Conservation (phyloP, 2,888 invertebrate genomes). For the Dermolepida albohirtum region DNA sequence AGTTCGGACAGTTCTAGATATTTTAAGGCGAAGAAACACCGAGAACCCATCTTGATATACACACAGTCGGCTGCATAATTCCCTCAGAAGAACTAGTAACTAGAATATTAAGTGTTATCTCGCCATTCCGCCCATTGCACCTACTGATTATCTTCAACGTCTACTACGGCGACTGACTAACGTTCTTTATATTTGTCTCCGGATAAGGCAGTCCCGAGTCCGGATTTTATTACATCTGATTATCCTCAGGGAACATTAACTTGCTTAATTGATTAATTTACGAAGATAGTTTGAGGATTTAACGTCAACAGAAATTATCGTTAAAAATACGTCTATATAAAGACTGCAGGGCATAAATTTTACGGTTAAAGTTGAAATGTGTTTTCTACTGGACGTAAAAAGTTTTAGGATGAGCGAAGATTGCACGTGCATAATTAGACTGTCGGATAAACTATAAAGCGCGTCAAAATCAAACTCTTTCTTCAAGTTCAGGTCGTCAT, state of each 20-base stretch:
- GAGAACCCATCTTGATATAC: conserved; percentile 45
- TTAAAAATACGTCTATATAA: conserved; percentile 24
- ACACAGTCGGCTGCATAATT: conserved; percentile 50
- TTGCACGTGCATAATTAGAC: conserved; percentile 10
- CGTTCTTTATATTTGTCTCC: conserved; percentile 52
- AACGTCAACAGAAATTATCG: conserved; percentile 7
- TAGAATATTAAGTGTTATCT: conserved; percentile 60
- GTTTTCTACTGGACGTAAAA: not conserved
- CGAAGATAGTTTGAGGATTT: conserved; percentile 19
- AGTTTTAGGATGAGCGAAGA: not conserved
- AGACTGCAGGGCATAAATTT: not conserved
- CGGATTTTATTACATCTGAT: conserved; percentile 17
- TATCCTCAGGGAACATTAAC: conserved; percentile 24
- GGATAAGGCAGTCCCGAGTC: conserved; percentile 43
- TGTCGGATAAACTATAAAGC: no score
- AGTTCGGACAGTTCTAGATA: conserved; percentile 21
- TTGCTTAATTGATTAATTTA: conserved; percentile 31
- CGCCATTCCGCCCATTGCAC: conserved; percentile 58
- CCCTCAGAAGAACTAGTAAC: conserved; percentile 54
- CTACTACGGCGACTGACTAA: conserved; percentile 47
- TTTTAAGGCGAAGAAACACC: conserved; percentile 39
- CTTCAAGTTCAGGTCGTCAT: no score
- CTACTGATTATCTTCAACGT: conserved; percentile 55
- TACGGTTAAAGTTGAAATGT: conserved; percentile 18
- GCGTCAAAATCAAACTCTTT: no score